Conservation (phyloP, 92 coral and sea anemone genomes). For the Ricordea florida region DNA sequence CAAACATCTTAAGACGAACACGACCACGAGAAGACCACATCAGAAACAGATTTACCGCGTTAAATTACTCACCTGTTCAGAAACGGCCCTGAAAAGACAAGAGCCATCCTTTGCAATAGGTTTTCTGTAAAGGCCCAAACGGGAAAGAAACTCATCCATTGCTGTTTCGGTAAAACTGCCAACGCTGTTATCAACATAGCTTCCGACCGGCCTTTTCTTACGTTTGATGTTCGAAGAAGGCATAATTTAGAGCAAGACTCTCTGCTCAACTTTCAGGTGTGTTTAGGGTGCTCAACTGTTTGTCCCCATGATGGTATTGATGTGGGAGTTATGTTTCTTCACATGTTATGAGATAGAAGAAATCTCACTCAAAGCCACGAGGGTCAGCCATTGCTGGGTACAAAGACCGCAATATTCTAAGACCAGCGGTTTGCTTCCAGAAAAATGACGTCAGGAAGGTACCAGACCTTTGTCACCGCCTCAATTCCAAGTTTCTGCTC, state of each 20-base stretch:
- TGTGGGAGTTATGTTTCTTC: slow-evolving; percentile 35
- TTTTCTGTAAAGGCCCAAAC: slow-evolving; percentile 82
- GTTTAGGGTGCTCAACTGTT: slow-evolving; percentile 18
- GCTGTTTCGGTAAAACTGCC: slow-evolving; percentile 87
- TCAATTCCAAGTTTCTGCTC: too few species aligned
- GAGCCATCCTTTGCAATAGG: slow-evolving; percentile 99
- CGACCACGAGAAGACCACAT: too few species aligned
- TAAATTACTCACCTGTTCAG: slow-evolving; percentile 93
- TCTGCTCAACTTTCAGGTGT: slow-evolving; percentile 28
- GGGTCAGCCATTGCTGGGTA: slow-evolving; percentile 83
- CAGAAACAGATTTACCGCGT: too few species aligned
- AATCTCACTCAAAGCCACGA: slow-evolving; percentile 72
- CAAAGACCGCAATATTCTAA: slow-evolving; percentile 15
- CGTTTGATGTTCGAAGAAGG: slow-evolving; percentile 80
- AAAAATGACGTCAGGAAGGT: slow-evolving; percentile 43
- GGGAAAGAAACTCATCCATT: slow-evolving; percentile 86
- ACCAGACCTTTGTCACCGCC: slow-evolving; percentile 18
- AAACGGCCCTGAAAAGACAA: slow-evolving; percentile 98
- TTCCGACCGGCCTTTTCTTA: slow-evolving; percentile 72
- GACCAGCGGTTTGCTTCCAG: slow-evolving; percentile 63
- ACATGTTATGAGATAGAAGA: slow-evolving; percentile 44
- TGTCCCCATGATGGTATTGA: slow-evolving; percentile 54
- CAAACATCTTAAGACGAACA: too few species aligned
- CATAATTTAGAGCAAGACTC: slow-evolving; percentile 58
- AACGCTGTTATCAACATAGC: slow-evolving; percentile 57